A percentile compares a stretch with the other conserved stretches of the same genome.
phyloP scores from a whole-genome alignment of 2,113 vertebrate species.

The Phoenicopterus ruber region DNA sequence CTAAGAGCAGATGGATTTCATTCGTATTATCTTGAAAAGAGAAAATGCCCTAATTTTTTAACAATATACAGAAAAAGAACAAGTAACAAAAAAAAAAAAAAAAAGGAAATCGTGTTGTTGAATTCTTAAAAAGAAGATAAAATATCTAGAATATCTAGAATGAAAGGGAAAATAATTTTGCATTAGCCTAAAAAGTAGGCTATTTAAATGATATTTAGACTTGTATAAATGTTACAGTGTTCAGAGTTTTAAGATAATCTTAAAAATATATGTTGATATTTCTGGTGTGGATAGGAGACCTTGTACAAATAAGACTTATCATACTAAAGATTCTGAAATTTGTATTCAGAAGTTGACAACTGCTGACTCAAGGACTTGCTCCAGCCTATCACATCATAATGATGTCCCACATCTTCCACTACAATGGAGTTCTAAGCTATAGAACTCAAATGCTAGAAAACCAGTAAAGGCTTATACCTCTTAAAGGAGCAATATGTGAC shows the following conservation, averaged over 20 bases:
- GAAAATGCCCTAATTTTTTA: background rate
- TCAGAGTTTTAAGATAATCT: background rate
- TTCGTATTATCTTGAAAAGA: background rate
- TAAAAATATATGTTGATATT: background rate
- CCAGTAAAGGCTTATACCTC: background rate
- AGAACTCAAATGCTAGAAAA: background rate
- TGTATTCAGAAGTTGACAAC: background rate
- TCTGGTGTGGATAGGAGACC: background rate
- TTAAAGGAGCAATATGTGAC: background rate
- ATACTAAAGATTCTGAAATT: background rate
- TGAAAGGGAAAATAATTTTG: background rate
- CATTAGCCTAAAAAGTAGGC: background rate
- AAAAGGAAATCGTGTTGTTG: background rate
- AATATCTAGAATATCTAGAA: background rate
- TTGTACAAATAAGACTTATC: background rate
- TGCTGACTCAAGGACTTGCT: background rate
- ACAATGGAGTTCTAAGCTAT: background rate
- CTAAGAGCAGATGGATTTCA: background rate
- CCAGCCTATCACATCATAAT: background rate
- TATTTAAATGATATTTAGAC: background rate
- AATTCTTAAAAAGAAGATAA: background rate
- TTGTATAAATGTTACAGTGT: background rate
- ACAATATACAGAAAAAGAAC: background rate
- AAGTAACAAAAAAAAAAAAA: background rate
- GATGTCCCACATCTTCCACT: background rate